Evolutionary conservation across 2,888 invertebrate species (phyloP).

Genomic region (Phaedon cochleariae): DNA sequence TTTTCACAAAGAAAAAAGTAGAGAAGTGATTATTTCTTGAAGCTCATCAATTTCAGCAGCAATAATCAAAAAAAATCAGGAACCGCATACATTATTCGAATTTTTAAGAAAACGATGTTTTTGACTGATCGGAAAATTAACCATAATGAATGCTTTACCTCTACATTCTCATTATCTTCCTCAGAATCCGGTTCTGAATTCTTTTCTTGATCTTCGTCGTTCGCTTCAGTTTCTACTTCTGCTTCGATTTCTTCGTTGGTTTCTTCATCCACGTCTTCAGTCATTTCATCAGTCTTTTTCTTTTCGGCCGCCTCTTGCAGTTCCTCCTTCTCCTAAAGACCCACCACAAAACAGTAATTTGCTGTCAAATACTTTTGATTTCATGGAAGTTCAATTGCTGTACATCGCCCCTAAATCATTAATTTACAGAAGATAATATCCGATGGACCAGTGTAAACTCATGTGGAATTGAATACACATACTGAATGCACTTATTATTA

Average conservation of each 20-base stretch:
- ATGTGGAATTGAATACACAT: too few species aligned
- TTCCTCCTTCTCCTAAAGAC: slow-evolving; percentile 61
- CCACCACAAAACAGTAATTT: background rate
- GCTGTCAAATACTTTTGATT: background rate
- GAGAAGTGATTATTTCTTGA: too few species aligned
- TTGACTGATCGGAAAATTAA: too few species aligned
- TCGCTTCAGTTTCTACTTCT: slow-evolving; percentile 55
- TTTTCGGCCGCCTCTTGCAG: slow-evolving; percentile 63
- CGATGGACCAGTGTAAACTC: background rate
- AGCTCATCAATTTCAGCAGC: too few species aligned
- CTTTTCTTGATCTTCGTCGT: slow-evolving; percentile 54
- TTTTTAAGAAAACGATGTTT: too few species aligned
- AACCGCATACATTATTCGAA: too few species aligned
- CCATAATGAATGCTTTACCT: too few species aligned
- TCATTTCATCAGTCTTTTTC: slow-evolving; percentile 78
- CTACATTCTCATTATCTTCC: slow-evolving; percentile 50
- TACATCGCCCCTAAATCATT: too few species aligned
- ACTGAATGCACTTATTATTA: too few species aligned
- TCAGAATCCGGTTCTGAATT: slow-evolving; percentile 53
- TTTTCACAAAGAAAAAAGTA: too few species aligned
- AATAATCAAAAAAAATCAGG: too few species aligned
- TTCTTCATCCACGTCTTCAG: slow-evolving; percentile 68
- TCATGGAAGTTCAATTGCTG: too few species aligned
- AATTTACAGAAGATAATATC: background rate
- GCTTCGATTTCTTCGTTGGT: slow-evolving; percentile 56